Conservation (phyloP, 2,113 vertebrate species). For the Salvelinus alpinus region DNA sequence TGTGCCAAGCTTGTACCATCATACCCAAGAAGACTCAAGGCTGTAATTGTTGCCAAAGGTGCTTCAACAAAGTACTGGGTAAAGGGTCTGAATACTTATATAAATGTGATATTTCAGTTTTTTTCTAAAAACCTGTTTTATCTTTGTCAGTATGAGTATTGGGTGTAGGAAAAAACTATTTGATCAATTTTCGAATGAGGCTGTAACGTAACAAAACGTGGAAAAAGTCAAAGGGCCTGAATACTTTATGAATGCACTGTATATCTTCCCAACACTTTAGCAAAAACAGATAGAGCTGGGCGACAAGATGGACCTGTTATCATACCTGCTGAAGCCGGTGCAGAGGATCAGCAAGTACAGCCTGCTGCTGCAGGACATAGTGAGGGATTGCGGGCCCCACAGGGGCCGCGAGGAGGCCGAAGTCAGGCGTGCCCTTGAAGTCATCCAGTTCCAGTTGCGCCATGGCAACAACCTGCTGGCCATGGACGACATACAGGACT, state of each 20-base stretch:
- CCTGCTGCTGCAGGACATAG: constrained; percentile 75
- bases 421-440: constrained; percentile 69
- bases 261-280: constrained; percentile 37
- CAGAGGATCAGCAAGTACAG: constrained; percentile 81
- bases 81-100: no score
- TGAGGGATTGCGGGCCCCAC: constrained; percentile 60
- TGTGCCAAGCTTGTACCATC: no score
- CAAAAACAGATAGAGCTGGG: constrained; percentile 71
- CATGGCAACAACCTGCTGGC: constrained; percentile 77
- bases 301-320: constrained; percentile 78
- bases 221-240: no score
- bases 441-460: constrained; percentile 75
- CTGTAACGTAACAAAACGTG: no score
- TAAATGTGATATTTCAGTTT: no score
- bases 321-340: constrained; percentile 76
- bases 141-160: no score
- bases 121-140: no score
- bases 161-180: no score
- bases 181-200: no score
- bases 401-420: constrained; percentile 60
- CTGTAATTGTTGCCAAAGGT: no score
- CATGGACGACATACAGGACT: constrained; percentile 77
- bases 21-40: no score
- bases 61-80: no score
- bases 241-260: neutral